phyloP scores from a whole-genome alignment of 2,797 vertebrate genomes.

The Ispidina picta region DNA sequence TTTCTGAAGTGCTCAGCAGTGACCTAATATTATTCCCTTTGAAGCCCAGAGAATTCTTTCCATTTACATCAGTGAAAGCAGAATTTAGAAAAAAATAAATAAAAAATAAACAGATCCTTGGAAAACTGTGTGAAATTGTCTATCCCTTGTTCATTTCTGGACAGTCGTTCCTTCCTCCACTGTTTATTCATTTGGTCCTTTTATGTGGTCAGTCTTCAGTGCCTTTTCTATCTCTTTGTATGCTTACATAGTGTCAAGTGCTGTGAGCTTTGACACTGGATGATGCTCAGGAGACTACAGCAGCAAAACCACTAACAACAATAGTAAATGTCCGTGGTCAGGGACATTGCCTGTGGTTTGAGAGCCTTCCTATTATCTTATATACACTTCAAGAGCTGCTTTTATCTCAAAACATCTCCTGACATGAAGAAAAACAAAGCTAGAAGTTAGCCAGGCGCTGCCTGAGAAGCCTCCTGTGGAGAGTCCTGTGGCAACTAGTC shows the following conservation, averaged over 20 bases:
- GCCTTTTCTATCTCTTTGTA: not conserved
- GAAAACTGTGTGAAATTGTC: not conserved
- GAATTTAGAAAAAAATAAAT: not conserved
- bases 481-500: constrained; percentile 25
- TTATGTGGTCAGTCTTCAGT: not conserved
- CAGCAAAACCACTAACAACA: not conserved
- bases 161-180: not conserved
- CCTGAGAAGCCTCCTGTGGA: constrained; percentile 32
- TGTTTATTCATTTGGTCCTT: not conserved
- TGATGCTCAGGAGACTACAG: not conserved
- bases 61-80: not conserved
- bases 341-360: not conserved
- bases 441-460: constrained; percentile 6
- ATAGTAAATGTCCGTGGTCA: not conserved
- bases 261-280: not conserved
- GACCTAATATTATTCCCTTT: not conserved
- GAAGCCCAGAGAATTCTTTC: not conserved
- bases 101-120: not conserved
- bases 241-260: not conserved
- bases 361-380: constrained; percentile 3
- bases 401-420: constrained; percentile 8
- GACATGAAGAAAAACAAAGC: constrained; percentile 28
- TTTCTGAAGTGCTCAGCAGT: not conserved
- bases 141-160: not conserved
- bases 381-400: not conserved